These are phyloP conservation scores for Selenia dentaria DNA, from an alignment of 2,888 invertebrate species.

Conservation along the genomic window DNA sequence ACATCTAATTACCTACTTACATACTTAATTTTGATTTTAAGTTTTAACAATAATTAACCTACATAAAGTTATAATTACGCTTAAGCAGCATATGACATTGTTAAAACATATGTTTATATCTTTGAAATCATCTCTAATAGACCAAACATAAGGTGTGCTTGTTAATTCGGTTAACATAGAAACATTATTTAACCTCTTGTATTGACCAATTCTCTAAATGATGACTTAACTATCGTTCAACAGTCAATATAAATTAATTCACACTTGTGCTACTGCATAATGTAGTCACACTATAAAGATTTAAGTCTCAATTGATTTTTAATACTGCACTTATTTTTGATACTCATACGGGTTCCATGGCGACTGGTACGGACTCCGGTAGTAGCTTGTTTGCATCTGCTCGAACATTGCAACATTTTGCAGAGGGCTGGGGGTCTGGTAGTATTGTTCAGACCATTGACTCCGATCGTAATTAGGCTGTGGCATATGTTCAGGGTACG, in stretches of 20 bases:
- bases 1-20: too few relatives aligned
- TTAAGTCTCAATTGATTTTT: neutral
- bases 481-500: slow-evolving; percentile 5
- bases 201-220: neutral
- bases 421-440: slow-evolving; percentile 26
- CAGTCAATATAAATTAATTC: slow-evolving; percentile 5
- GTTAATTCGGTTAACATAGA: neutral
- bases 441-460: slow-evolving; percentile 53
- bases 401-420: slow-evolving; percentile 44
- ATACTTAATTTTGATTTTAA: too few relatives aligned
- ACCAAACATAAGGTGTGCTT: neutral
- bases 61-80: neutral
- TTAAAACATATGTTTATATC: neutral
- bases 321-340: slow-evolving; percentile 56
- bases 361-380: slow-evolving; percentile 66
- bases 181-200: too few relatives aligned
- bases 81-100: neutral
- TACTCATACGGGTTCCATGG: slow-evolving; percentile 61
- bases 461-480: slow-evolving; percentile 33
- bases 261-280: neutral
- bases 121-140: neutral
- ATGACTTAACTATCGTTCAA: neutral
- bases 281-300: neutral
- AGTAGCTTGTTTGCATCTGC: slow-evolving; percentile 56
- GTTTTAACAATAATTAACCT: too few relatives aligned